phyloP scores from a whole-genome alignment of 2,113 vertebrate genomes.

The Corythornis madagascariensis region DNA sequence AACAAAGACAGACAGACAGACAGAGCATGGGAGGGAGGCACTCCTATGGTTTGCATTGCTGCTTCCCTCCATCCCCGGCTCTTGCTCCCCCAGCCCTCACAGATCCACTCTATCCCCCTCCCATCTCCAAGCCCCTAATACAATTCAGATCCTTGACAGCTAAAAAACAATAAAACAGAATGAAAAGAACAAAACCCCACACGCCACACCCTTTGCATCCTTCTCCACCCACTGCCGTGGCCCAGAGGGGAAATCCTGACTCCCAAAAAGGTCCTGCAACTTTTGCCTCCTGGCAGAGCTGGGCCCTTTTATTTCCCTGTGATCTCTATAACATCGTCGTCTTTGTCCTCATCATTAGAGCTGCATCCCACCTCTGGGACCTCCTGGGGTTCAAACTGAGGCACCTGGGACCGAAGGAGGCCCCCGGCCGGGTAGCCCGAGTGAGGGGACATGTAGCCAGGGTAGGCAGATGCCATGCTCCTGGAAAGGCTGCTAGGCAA shows the following conservation, averaged over 20 bases:
- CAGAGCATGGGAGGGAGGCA: slow-evolving; percentile 51
- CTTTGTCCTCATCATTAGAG: slow-evolving; percentile 95
- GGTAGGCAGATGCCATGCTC: slow-evolving; percentile 81
- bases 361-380: slow-evolving; percentile 88
- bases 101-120: slow-evolving; percentile 32
- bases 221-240: slow-evolving; percentile 52
- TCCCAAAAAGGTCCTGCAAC: slow-evolving; percentile 65
- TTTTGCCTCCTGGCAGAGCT: slow-evolving; percentile 35
- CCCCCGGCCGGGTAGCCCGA: slow-evolving; percentile 86
- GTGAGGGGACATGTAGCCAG: slow-evolving; percentile 84
- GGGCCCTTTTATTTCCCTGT: slow-evolving; percentile 86
- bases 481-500: slow-evolving; percentile 84
- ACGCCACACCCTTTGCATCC: slow-evolving; percentile 48
- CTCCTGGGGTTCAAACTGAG: slow-evolving; percentile 83
- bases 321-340: slow-evolving; percentile 97
- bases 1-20: slow-evolving; percentile 70
- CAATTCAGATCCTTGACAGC: slow-evolving; percentile 64
- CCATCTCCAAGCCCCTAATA: slow-evolving; percentile 53
- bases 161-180: slow-evolving; percentile 54
- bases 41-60: slow-evolving; percentile 53
- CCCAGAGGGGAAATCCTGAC: slow-evolving; percentile 65
- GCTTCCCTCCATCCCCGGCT: slow-evolving; percentile 41
- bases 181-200: neutral
- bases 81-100: slow-evolving; percentile 37
- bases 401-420: slow-evolving; percentile 88